Base-by-base conservation (phyloP, 2,888 invertebrate species). In the Trissolcus brochymenae region DNA sequence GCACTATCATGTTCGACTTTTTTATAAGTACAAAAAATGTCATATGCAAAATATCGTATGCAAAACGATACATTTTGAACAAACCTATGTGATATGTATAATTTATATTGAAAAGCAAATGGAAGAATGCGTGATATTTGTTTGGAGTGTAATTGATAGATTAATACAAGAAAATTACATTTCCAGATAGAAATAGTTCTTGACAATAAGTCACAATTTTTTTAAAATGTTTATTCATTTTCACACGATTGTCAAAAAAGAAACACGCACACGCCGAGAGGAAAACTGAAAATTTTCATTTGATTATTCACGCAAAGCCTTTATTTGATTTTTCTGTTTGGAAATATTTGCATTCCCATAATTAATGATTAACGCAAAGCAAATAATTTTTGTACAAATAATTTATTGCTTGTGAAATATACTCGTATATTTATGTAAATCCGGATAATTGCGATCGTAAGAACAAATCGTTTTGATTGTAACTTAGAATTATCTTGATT, bases 401-500 rank as follows among this genome's bases (percentile, higher is more conserved):
- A 17, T 19, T 51, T 19, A 13, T 17, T 19, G 51, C 19, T 17
- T 51, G 17, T 51, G 14, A 51, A 51, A 16, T 51, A 51, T 54
- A 54, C 29, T 21, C 29, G n/a, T 46, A 46, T 9, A 35, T 35
- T 35, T 46, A 61, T 61, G 61, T 43, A 62, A 62, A 62, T 62
- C 62, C 53, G 25, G 53, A 62, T 53, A 64, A 64, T 46, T 53
- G 35, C 35, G 35, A 35, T 35, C 35, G 35, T 35, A 11, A 9
- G 9, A 11, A 35, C 35, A 29, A 51, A 17, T 43, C 14, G 46
- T 19, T 51, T 19, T 19, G 11, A 35, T 35, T 35, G 35, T 9
- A 14, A 19, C 13, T 17, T 19, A 51, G 3, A 51, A 67, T 67
- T 59, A 43, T 53, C 59, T 67, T 67, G 53, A 53, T 67, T 67